Conservation (phyloP, 2,113 vertebrate genomes). For the Protomyctophum bolini region DNA sequence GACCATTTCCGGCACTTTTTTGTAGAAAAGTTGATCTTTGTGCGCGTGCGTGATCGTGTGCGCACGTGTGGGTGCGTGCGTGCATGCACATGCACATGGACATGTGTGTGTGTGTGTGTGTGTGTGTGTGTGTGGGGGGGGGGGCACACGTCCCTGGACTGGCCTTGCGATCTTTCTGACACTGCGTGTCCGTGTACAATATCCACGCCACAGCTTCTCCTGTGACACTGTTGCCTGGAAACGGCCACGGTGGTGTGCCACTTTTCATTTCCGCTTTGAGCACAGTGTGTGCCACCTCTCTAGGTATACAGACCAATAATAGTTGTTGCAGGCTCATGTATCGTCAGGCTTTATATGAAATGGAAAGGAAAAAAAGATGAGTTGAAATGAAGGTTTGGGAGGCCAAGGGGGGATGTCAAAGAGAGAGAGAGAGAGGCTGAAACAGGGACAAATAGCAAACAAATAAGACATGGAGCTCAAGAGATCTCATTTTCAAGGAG, state of each 20-base stretch:
- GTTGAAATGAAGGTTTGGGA: neutral
- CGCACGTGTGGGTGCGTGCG: neutral
- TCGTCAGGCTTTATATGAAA: slow-evolving; percentile 21
- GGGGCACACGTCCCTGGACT: slow-evolving; percentile 46
- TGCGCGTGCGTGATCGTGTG: neutral
- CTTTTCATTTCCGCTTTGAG: slow-evolving; percentile 57
- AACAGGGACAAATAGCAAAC: neutral
- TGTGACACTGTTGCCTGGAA: slow-evolving; percentile 70
- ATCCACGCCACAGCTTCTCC: slow-evolving; percentile 53
- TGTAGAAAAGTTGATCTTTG: neutral
- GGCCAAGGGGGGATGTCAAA: neutral
- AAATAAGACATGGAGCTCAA: neutral
- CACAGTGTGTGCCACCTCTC: slow-evolving; percentile 47
- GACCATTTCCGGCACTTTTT: slow-evolving; percentile 2
- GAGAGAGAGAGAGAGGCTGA: slow-evolving; percentile 6
- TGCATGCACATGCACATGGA: neutral
- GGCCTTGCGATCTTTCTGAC: slow-evolving; percentile 65
- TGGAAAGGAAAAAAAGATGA: neutral
- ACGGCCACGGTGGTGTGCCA: slow-evolving; percentile 60
- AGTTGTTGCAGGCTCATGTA: slow-evolving; percentile 57
- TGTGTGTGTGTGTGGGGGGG: too few species aligned
- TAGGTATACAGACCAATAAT: slow-evolving; percentile 24
- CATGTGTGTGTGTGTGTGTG: neutral
- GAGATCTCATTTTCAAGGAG: neutral
- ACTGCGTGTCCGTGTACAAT: slow-evolving; percentile 57